phyloP scores from a whole-genome alignment of 2,797 vertebrate genomes.

The Pipistrellus pygmaeus region DNA sequence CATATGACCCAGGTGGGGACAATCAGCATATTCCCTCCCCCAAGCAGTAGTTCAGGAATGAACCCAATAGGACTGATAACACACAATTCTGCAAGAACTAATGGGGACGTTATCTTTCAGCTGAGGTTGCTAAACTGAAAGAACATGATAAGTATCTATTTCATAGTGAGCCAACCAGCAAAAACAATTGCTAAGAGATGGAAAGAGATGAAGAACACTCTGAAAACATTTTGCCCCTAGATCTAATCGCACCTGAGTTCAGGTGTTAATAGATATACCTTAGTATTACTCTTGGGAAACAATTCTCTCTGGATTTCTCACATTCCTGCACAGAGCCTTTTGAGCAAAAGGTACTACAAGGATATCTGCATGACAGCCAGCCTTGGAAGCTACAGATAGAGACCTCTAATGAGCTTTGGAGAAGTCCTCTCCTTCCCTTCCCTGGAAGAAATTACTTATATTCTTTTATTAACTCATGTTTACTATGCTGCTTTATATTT shows the following conservation, averaged over 20 bases:
- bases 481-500: neutral
- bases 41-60: neutral
- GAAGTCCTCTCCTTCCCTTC: neutral
- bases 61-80: neutral
- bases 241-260: neutral
- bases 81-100: constrained; percentile 18
- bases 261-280: neutral
- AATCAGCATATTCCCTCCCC: neutral
- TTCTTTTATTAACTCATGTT: neutral
- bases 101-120: constrained; percentile 30
- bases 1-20: neutral
- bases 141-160: neutral
- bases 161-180: neutral
- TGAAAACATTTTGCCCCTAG: neutral
- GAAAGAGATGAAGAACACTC: constrained; percentile 18
- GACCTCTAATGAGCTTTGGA: neutral
- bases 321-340: neutral
- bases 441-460: neutral
- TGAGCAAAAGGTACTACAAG: neutral
- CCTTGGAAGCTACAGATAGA: neutral
- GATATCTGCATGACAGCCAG: neutral
- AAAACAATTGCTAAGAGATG: neutral
- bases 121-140: neutral
- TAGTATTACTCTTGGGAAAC: constrained; percentile 21
- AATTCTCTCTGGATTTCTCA: constrained; percentile 26